Conservation (phyloP, 2,113 vertebrate genomes). For the Petromus typicus region DNA sequence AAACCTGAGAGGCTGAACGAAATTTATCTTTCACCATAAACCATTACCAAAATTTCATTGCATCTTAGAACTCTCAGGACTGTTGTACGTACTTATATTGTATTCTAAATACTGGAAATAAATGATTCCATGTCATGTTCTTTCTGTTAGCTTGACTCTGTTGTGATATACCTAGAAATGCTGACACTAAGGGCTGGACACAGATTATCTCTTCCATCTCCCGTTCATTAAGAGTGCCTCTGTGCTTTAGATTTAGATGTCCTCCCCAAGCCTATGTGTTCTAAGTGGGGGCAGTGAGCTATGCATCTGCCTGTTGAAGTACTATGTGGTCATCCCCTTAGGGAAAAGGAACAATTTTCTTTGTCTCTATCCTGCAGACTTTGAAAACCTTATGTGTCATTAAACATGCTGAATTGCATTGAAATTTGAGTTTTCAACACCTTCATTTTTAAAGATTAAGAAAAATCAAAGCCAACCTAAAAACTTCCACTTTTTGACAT, state of each 20-base stretch:
- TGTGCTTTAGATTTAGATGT: neutral
- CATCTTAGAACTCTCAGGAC: neutral
- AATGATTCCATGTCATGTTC: neutral
- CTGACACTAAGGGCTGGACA: neutral
- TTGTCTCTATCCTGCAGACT: neutral
- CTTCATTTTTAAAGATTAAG: constrained; percentile 60
- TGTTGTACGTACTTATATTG: neutral
- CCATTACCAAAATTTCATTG: neutral
- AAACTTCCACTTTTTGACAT: constrained; percentile 40
- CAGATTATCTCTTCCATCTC: neutral
- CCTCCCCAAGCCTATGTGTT: neutral
- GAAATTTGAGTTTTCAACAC: constrained; percentile 36
- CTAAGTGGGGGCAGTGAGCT: neutral
- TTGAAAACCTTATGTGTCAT: constrained; percentile 25
- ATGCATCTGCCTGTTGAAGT: neutral
- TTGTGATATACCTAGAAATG: neutral
- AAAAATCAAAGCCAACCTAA: constrained; percentile 57
- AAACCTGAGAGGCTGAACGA: too few species aligned
- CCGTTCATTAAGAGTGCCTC: neutral
- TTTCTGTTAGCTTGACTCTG: neutral
- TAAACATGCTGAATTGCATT: constrained; percentile 41
- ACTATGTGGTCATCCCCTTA: neutral
- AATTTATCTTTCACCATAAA: neutral
- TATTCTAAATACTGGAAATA: neutral
- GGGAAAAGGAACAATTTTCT: neutral